A percentile compares a stretch with the other conserved stretches of the same genome.
phyloP scores from a whole-genome alignment of 2,113 vertebrate species.

The Alligator mississippiensis region DNA sequence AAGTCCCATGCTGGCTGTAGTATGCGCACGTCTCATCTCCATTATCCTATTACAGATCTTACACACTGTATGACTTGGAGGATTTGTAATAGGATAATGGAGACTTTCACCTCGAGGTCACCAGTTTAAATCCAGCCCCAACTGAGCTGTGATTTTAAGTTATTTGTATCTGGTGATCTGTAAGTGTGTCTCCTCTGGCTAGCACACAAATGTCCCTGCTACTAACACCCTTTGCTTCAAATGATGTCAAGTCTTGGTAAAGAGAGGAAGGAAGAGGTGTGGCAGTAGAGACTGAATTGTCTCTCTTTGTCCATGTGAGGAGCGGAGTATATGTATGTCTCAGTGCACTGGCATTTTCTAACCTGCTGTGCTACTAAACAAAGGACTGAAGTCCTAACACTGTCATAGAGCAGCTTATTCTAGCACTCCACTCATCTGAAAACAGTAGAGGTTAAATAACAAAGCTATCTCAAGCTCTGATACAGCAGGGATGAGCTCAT shows the following conservation, averaged over 20 bases:
- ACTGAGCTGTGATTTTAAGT: not conserved
- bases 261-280: not conserved
- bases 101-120: not conserved
- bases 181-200: not conserved
- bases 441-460: not conserved
- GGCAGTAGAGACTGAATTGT: not conserved
- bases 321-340: not conserved
- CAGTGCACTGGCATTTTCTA: not conserved
- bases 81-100: not conserved
- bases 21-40: not conserved
- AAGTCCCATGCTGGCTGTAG: not conserved
- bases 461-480: not conserved
- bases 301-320: not conserved
- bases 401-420: not conserved
- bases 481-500: not conserved
- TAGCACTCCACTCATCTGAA: not conserved
- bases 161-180: not conserved
- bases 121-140: too few relatives aligned
- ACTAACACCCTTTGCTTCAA: not conserved
- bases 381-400: not conserved
- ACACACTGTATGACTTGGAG: not conserved
- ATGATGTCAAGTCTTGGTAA: not conserved
- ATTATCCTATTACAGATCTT: too few relatives aligned
- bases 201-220: not conserved
- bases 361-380: not conserved